A percentile compares a stretch with the other conserved stretches of the same genome.
Conservation (phyloP, 2,113 vertebrate species). For the Antechinus flavipes region DNA sequence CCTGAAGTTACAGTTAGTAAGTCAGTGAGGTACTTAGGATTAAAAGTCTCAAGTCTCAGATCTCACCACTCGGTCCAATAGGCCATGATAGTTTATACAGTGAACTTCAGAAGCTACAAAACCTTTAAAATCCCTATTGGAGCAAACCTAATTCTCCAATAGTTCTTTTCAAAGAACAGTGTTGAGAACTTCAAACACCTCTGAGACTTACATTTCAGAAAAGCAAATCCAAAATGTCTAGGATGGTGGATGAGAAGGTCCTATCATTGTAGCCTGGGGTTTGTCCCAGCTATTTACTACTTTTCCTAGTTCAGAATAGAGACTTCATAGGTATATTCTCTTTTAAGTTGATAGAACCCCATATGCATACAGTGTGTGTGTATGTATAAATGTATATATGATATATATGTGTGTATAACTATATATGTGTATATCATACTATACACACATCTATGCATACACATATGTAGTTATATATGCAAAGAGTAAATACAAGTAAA, state of each 20-base stretch:
- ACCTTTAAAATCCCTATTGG: conserved; percentile 70
- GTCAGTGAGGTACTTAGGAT: conserved; percentile 47
- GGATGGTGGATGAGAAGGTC: conserved; percentile 46
- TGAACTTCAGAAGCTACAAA: conserved; percentile 71
- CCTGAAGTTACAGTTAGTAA: conserved; percentile 54
- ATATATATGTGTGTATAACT: too few species aligned
- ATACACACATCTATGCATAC: too few species aligned
- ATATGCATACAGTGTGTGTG: not conserved
- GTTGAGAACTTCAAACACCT: conserved; percentile 68
- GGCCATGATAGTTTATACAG: conserved; percentile 68
- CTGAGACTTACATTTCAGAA: conserved; percentile 61
- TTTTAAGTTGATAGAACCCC: conserved; percentile 36
- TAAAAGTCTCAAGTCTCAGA: conserved; percentile 69
- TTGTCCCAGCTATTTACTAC: conserved; percentile 68
- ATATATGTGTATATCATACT: not conserved
- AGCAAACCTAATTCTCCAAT: conserved; percentile 67
- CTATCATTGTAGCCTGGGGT: conserved; percentile 39
- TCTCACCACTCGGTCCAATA: conserved; percentile 68
- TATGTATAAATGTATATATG: not conserved
- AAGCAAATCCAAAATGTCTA: conserved; percentile 57
- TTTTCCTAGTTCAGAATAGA: conserved; percentile 45
- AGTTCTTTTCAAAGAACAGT: conserved; percentile 77
- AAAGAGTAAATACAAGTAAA: not conserved
- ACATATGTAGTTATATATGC: not conserved
- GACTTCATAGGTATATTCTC: conserved; percentile 30